Conservation (phyloP, 2,797 vertebrate genomes). For the Oreonectes daqikongensis region DNA sequence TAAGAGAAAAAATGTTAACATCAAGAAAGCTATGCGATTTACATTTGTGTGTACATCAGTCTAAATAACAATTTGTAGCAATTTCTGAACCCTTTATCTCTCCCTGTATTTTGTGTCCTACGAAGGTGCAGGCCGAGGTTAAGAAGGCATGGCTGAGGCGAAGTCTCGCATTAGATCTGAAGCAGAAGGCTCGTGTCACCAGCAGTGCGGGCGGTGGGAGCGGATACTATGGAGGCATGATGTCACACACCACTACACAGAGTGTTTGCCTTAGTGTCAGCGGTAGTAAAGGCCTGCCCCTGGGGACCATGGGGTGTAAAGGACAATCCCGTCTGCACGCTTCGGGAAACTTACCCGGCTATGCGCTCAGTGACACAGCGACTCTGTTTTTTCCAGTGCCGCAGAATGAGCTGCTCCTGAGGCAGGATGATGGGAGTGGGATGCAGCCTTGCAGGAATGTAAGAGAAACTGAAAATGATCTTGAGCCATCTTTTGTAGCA, state of each 20-base stretch:
- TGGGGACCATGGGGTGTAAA: slow-evolving; percentile 47
- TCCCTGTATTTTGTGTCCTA: not conserved
- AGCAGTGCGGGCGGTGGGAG: slow-evolving; percentile 79
- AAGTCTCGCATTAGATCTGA: slow-evolving; percentile 76
- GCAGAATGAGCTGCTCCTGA: slow-evolving; percentile 51
- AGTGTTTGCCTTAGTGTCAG: slow-evolving; percentile 75
- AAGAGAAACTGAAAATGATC: slow-evolving; percentile 41
- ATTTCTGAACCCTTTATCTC: too few species aligned
- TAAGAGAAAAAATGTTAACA: not conserved
- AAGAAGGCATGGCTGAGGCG: slow-evolving; percentile 83
- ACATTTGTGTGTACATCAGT: too few species aligned
- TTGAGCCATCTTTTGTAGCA: slow-evolving; percentile 23
- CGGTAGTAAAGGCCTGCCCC: slow-evolving; percentile 66
- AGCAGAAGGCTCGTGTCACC: slow-evolving; percentile 79
- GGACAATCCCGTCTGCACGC: slow-evolving; percentile 58
- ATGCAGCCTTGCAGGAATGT: slow-evolving; percentile 33
- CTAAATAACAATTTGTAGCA: too few species aligned
- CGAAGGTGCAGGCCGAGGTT: slow-evolving; percentile 82
- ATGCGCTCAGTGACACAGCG: slow-evolving; percentile 55
- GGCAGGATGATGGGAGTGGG: slow-evolving; percentile 21
- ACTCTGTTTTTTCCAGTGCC: slow-evolving; percentile 28
- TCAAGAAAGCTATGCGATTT: not conserved
- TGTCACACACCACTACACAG: slow-evolving; percentile 81
- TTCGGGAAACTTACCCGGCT: slow-evolving; percentile 62
- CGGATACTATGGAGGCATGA: slow-evolving; percentile 82